Evolutionary conservation across 2,888 invertebrate species (phyloP).

Genomic region (Drosophila siamana): DNA sequence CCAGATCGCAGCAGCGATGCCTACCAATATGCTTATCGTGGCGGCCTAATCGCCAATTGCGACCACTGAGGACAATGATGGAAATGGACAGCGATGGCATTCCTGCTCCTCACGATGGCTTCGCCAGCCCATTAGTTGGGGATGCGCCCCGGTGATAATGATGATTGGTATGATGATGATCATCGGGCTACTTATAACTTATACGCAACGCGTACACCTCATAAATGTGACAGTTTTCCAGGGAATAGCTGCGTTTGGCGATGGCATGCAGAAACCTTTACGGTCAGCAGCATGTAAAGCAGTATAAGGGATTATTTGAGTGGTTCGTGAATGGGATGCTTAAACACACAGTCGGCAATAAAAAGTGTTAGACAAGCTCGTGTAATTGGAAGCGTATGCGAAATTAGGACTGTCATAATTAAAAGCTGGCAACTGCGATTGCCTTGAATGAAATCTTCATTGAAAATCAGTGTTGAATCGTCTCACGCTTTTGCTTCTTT

Average conservation of each 20-base stretch:
- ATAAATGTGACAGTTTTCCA: conserved; percentile 56
- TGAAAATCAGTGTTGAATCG: neutral
- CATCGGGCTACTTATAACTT: conserved; percentile 55
- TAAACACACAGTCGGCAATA: neutral
- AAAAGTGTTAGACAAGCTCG: conserved; percentile 1
- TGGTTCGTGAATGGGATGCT: conserved; percentile 24
- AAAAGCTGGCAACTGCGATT: neutral
- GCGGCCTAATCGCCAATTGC: conserved; percentile 51
- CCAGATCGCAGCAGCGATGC: conserved; percentile 35
- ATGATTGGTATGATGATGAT: conserved; percentile 7
- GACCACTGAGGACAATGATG: conserved; percentile 56
- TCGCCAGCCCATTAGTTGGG: neutral
- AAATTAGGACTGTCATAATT: neutral
- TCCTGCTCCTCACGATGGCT: conserved; percentile 32
- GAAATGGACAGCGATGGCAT: conserved; percentile 62
- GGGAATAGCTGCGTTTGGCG: conserved; percentile 24
- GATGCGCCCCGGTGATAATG: conserved; percentile 4
- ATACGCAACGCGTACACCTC: conserved; percentile 44
- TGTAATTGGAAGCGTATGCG: neutral
- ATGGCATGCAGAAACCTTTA: conserved; percentile 35
- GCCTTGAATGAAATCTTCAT: neutral
- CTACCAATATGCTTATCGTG: conserved; percentile 75
- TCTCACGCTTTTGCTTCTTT: conserved; percentile 8
- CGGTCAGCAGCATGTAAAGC: conserved; percentile 30
- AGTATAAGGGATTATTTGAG: conserved; percentile 35